Percentiles rank a stretch among this genome's conserved stretches.
phyloP scores from a whole-genome alignment of 2,888 invertebrate genomes.

The Eupithecia centaureata region DNA sequence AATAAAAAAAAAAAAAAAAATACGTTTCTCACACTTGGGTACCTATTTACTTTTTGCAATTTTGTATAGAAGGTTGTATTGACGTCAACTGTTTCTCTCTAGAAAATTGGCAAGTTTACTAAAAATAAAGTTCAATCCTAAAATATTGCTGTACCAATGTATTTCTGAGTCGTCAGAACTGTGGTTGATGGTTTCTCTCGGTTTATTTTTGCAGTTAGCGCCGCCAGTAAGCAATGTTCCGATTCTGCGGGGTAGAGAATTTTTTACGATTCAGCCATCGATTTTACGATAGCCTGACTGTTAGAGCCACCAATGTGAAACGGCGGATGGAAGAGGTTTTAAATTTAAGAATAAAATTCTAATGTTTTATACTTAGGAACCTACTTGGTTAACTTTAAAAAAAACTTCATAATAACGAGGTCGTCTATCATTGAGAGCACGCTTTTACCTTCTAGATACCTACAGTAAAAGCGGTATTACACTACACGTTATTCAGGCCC shows the following conservation, averaged over 20 bases:
- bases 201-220: slow-evolving; percentile 2
- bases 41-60: too few species aligned
- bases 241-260: neutral
- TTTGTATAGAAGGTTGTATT: too few species aligned
- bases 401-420: too few species aligned
- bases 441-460: too few species aligned
- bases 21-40: too few species aligned
- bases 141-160: neutral
- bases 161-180: neutral
- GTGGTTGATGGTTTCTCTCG: neutral
- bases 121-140: neutral
- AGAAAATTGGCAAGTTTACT: too few species aligned
- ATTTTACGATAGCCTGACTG: neutral
- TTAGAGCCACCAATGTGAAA: neutral
- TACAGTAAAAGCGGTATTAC: too few species aligned
- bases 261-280: neutral
- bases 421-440: too few species aligned
- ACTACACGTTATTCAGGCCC: too few species aligned
- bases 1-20: too few species aligned
- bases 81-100: too few species aligned
- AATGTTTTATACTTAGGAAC: neutral
- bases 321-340: neutral
- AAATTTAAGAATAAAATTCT: neutral
- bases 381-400: too few species aligned
- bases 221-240: neutral